Base-by-base conservation (phyloP, 1,140 invertebrate species). In the Eumeta japonica region DNA sequence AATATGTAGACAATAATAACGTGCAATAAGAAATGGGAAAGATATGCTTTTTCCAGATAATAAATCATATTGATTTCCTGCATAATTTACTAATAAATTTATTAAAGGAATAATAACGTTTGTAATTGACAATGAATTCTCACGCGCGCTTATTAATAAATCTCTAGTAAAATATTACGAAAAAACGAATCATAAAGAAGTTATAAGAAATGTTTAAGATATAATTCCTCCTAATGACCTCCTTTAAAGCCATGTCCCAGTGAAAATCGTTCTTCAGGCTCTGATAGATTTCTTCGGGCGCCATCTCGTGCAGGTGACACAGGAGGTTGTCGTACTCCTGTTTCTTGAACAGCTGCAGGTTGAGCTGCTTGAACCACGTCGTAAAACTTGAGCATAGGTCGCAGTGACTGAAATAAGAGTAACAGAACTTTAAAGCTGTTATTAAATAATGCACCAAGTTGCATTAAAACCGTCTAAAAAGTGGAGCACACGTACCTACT, bases 341-440 rank as follows among this genome's bases (percentile, higher is more conserved):
- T 32, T 62, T 66, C 45, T 77, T 77, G 43, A 70, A 72, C 3
- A 77, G 50, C 40, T 77, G 74, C 5, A 77, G 49, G 41, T 68
- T 75, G 12, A 75, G 46, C 33, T 77, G 74, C 39, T 77, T 77
- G 34, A 73, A 52, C 72, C 74, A 77, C 4, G 58, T 60, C 28
- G 74, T 77, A 3, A 74, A 45, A 27, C 57, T 40, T 0, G 74
- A 75, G 31, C 72, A 73, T 0, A 57, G 29, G 0, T 37, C 41
- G 44, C 68, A 73, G 15, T 66, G 49, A 16, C 67, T 72, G 46
- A 1, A 49, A 48, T 34, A 27, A 24, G 24, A 27, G 10, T 29
- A 28, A 29, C 14, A 15, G 20, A 24, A 5, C 20, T 24, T 24
- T 24, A 7, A n/a, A 5, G 20, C 20, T n/a, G 20, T 24, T 7